Conservation (phyloP, 2,797 vertebrate genomes). For the Chelonia mydas region DNA sequence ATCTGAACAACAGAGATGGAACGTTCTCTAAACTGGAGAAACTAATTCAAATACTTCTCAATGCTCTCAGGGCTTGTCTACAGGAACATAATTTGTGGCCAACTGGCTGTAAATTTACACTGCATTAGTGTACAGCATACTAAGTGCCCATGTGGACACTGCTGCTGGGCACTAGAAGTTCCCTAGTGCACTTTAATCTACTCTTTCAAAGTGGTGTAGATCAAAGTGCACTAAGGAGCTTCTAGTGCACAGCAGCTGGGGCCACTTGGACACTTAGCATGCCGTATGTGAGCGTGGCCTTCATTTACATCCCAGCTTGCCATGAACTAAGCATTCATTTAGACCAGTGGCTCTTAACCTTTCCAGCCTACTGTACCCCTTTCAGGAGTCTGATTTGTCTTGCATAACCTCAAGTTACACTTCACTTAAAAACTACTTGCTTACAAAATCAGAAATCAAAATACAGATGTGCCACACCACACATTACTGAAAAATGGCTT, state of each 20-base stretch:
- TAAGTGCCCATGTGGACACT: background rate
- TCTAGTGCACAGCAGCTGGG: background rate
- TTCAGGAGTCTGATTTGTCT: no score
- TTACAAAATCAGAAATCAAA: no score
- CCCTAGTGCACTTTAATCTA: background rate
- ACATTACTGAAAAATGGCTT: no score
- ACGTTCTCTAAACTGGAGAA: background rate
- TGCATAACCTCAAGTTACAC: no score
- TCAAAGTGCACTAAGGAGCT: background rate
- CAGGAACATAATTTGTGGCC: background rate
- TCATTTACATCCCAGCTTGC: background rate
- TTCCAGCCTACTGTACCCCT: no score
- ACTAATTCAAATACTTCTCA: background rate
- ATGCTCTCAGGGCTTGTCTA: background rate
- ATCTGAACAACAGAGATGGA: background rate
- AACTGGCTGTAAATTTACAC: background rate
- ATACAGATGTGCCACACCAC: no score
- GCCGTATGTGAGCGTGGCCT: background rate
- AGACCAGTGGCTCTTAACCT: no score
- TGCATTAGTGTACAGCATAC: background rate
- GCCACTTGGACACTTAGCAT: background rate
- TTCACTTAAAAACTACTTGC: no score
- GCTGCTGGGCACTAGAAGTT: background rate
- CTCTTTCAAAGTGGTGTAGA: background rate
- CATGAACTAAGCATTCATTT: background rate